A percentile compares a stretch with the other conserved stretches of the same genome.
These are phyloP conservation scores for Trissolcus basalis DNA, from an alignment of 1,140 invertebrate genomes.

Conservation along the genomic window DNA sequence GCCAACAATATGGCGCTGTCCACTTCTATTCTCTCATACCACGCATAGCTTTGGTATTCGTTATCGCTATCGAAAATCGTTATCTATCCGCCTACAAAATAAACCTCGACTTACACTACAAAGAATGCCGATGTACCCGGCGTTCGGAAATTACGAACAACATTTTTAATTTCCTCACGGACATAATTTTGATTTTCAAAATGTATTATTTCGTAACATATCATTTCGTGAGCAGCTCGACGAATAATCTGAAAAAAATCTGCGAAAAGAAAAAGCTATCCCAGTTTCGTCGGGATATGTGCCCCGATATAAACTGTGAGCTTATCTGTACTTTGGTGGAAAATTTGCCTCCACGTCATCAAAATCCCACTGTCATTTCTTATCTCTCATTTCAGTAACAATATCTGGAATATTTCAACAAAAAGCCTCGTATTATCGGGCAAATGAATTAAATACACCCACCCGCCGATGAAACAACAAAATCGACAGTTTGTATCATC, in stretches of 20 bases:
- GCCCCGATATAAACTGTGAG: too few species aligned
- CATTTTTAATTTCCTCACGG: too few species aligned
- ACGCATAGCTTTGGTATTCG: slow-evolving; percentile 55
- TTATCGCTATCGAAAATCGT: slow-evolving; percentile 64
- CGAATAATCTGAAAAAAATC: too few species aligned
- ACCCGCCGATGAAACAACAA: slow-evolving; percentile 21
- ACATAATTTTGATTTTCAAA: too few species aligned
- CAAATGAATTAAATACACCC: slow-evolving; percentile 20
- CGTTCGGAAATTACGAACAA: slow-evolving; percentile 3
- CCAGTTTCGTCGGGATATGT: too few species aligned
- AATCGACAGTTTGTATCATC: slow-evolving; percentile 19
- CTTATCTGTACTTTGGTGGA: too few species aligned
- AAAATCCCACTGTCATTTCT: slow-evolving; percentile 15
- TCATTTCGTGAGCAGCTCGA: too few species aligned
- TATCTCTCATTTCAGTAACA: slow-evolving; percentile 13
- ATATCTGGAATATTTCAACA: slow-evolving; percentile 18
- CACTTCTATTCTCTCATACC: slow-evolving; percentile 46
- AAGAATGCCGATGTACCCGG: slow-evolving; percentile 13
- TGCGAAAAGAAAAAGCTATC: too few species aligned
- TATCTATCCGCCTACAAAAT: slow-evolving; percentile 54
- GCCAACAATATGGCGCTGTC: slow-evolving; percentile 57
- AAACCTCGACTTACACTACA: slow-evolving; percentile 32
- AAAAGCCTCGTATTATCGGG: slow-evolving; percentile 21
- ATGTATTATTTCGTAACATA: too few species aligned
- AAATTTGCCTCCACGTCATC: background rate